phyloP scores from a whole-genome alignment of 2,797 vertebrate genomes.

The Arremon brunneinucha region DNA sequence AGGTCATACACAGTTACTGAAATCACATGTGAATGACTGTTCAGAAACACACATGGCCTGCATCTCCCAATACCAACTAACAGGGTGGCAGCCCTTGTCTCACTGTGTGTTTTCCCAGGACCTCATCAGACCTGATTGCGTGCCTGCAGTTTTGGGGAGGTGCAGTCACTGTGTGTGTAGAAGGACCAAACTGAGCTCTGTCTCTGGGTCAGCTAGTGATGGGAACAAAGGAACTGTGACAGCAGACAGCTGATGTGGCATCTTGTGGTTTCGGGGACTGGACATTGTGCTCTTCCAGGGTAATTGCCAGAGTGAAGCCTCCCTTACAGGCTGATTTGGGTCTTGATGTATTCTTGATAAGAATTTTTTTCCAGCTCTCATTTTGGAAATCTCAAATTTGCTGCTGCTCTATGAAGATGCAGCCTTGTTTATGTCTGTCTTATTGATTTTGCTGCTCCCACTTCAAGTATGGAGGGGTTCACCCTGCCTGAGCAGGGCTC shows the following conservation, averaged over 20 bases:
- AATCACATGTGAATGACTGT: background rate
- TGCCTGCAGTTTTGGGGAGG: background rate
- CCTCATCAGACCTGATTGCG: background rate
- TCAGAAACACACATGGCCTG: background rate
- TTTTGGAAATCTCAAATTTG: background rate
- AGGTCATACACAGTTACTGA: background rate
- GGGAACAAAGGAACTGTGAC: background rate
- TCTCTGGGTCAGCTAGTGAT: background rate
- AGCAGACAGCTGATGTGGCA: background rate
- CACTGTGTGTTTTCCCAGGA: background rate
- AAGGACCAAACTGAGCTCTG: background rate
- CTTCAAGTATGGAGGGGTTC: background rate
- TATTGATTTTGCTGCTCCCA: background rate
- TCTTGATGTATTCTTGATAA: background rate
- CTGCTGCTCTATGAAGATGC: background rate
- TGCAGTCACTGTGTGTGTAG: fast-evolving
- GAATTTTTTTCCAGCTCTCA: background rate
- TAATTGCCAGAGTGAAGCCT: background rate
- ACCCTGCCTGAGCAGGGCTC: background rate
- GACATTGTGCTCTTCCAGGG: background rate
- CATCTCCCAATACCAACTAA: fast-evolving
- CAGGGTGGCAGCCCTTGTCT: background rate
- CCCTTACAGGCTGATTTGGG: background rate
- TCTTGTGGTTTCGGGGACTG: background rate
- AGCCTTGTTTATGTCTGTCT: background rate